Evolutionary conservation across 2,888 invertebrate genomes (phyloP), one percentile per base, ranked within the genome.

Genomic region (Diarsia rubi): DNA sequence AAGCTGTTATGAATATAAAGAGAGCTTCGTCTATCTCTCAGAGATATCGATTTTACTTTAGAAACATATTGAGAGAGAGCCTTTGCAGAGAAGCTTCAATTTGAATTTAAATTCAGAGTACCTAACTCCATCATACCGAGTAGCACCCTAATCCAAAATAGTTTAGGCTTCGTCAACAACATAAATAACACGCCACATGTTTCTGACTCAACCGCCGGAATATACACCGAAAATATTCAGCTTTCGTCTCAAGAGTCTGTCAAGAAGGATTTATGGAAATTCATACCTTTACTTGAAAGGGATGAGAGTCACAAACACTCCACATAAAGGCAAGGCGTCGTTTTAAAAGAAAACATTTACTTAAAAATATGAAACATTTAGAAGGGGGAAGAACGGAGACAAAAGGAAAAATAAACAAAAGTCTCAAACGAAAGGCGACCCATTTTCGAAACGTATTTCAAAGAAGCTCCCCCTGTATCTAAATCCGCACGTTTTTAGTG

Each of bases 371-470:
- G 82, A 85, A 84, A 81, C 82, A 77, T 86, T 82, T 84, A 77
- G 73, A 66, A 79, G 70, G 62, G 52, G 68, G 54, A 54, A 63
- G 70, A 37, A 63, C 42, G 37, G 14, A 82, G 71, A 86, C 85
- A 86, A 86, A 84, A 73, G 79, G 69, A 66, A 62, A 79, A 67
- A 81, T 79, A 79, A 37, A 84, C 86, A 86, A 86, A 78, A 78
- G 84, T 24, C 79, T 84, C 80, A 84, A 86, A 86, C 80, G 85
- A 86, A 86, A 85, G 80, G 64, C 86, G 82, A 84, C 85, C 85
- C 82, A 85, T 86, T 86, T 87, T 78, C 70, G 76, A 85, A 86
- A 81, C 78, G 87, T 75, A 79, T 87, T 87, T 85, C 85, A 87
- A 87, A 86, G 86, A 78, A 79, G 37, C 73, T 71, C 66, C 68